Base-by-base conservation (phyloP, 2,113 vertebrate species). In the Apistogramma diplotaenia region DNA sequence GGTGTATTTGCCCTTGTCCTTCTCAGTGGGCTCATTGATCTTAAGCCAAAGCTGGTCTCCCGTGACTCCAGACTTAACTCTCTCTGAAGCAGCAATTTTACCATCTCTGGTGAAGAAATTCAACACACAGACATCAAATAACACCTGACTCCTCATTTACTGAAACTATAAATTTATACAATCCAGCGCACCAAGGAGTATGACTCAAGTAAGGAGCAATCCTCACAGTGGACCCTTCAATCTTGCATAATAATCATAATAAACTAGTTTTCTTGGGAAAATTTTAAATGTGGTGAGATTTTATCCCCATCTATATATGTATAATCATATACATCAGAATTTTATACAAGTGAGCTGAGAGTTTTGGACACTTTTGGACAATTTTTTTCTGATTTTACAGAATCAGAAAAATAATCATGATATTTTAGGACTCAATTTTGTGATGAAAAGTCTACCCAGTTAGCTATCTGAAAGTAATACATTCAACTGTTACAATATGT, bases 11-110 rank as follows among this genome's bases (percentile, higher is more conserved):
- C 98, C 98, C 90, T 98, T 97, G 93, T 99, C 98, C 56, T 97
- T 99, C 9, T 97, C 96, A n/a, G 98, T 97, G 3, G 98, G 98
- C 80, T 99, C 98, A 49, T 97, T 98, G 93, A 99, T 99, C 89
- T 99, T 97, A 43, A 99, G 92, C 98, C 98, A 99, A 74, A 99
- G 96, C 95, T 99, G 96, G 85, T 99, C 96, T 72, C 96, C 97
- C 0, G 97, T 98, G 87, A 98, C 95, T 35, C 98, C 98, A 19
- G 93, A 95, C 92, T 96, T 96, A 56, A 99, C 95, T 89, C 97
- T 96, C 76, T 99, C 97, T 27, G 97, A 96, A 75, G 96, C 96
- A n/a, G 95, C 95, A 43, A 99, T 95, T 93, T 97, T 97, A n/a
- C 92, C 80, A 2, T 97, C 97, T 33, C 98, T 96, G 72, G 72